Evolutionary conservation across 1,140 invertebrate species (phyloP).

Genomic region (Apis florea): DNA sequence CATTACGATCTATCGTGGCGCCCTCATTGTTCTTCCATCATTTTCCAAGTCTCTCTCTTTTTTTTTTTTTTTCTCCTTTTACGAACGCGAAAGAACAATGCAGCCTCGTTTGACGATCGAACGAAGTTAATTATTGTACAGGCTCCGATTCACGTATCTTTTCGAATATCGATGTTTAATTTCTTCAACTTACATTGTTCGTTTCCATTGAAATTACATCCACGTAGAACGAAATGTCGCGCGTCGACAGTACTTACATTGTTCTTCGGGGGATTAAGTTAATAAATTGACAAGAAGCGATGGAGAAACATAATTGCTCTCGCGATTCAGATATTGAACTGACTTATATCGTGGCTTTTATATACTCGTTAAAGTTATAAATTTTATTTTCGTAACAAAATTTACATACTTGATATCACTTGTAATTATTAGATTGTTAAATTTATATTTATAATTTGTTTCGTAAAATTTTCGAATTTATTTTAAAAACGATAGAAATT

Average conservation of each 20-base stretch:
- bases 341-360: no score
- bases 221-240: conserved; percentile 16
- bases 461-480: neutral
- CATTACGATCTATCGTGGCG: neutral
- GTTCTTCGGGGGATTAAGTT: conserved; percentile 28
- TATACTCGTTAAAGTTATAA: neutral
- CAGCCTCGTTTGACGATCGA: conserved; percentile 13
- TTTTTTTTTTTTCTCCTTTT: neutral
- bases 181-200: conserved; percentile 29
- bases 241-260: neutral
- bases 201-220: neutral
- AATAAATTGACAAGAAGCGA: conserved; percentile 10
- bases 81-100: neutral
- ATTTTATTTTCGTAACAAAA: neutral
- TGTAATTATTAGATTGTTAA: neutral
- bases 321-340: neutral
- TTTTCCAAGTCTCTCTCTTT: neutral
- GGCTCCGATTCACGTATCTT: neutral
- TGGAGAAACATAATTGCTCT: conserved; percentile 9
- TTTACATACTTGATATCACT: neutral
- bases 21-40: neutral
- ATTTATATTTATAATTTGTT: neutral
- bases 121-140: conserved; percentile 25
- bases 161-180: conserved; percentile 38
- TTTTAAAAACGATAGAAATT: neutral